These are phyloP conservation scores for Amitus sp. DNA, from an alignment of 2,888 invertebrate species.

Conservation along the genomic window DNA sequence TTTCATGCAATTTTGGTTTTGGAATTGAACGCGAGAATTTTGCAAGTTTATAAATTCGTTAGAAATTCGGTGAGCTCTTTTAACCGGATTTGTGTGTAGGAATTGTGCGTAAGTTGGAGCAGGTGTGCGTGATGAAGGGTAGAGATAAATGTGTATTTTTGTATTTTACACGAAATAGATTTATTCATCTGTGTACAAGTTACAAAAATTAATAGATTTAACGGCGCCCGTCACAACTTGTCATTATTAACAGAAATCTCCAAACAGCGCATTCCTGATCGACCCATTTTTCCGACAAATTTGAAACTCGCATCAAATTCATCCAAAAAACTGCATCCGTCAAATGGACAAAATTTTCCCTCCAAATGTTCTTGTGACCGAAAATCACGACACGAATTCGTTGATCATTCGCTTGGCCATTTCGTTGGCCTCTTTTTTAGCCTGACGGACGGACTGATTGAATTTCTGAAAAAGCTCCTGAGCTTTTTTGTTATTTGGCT, in stretches of 20 bases:
- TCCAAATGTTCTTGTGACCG: too few relatives aligned
- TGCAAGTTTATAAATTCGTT: too few relatives aligned
- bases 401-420: slow-evolving; percentile 70
- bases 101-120: slow-evolving; percentile 29
- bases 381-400: neutral
- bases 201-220: slow-evolving; percentile 31
- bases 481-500: slow-evolving; percentile 75
- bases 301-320: too few relatives aligned
- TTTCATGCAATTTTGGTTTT: too few relatives aligned
- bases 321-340: too few relatives aligned
- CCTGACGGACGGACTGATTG: slow-evolving; percentile 69
- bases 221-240: too few relatives aligned
- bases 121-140: slow-evolving; percentile 48
- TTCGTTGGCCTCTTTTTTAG: slow-evolving; percentile 70
- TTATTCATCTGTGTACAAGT: slow-evolving; percentile 17
- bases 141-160: slow-evolving; percentile 61
- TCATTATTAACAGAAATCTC: too few relatives aligned
- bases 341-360: too few relatives aligned
- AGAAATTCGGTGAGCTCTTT: too few relatives aligned
- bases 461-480: slow-evolving; percentile 70
- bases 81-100: slow-evolving; percentile 36
- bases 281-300: too few relatives aligned
- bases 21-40: too few relatives aligned
- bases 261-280: too few relatives aligned
- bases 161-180: slow-evolving; percentile 50